Evolutionary conservation across 2,113 vertebrate species (phyloP), one percentile per base, ranked within the genome.

Genomic region (Trematocara macrostoma): DNA sequence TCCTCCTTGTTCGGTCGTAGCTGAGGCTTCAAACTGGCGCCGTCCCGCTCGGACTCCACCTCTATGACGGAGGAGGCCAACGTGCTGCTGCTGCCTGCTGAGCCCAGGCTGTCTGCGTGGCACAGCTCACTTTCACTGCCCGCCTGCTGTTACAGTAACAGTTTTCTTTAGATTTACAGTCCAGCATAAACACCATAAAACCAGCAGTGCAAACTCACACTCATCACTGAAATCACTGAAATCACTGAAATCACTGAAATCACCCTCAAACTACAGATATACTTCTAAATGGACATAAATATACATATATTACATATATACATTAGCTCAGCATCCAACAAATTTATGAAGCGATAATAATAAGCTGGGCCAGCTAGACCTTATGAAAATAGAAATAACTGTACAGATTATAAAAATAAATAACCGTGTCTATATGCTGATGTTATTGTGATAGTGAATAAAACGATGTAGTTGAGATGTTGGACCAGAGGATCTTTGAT

Each of bases 91-190:
- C 96, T 31, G 88, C 71, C 76, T 0, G 90, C 90, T 2, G 91
- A 94, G 79, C 88, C 90, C 84, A 95, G 67, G 15, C 90, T 16
- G 57, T 94, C 94, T 0, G 85, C 26, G 18, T 84, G 79, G 0
- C 95, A 95, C n/a, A 97, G 94, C 56, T 97, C 96, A 2, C 96
- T 96, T 3, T 97, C 97, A 12, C 97, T 97, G 88, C 94, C 96
- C 0, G 96, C 91, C 42, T 96, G 96, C 95, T 96, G 96, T 45
- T 45, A 71, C 67, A 71, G 5, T 16, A 16, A 45, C 3, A 10
- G 12, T 45, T 23, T 26, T 6, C 20, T 71, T 71, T 45, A 71
- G 20, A 16, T 45, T 26, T 16, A 45, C 12, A 16, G 20, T 7
- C 40, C 67, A 45, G 38, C 67, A 71, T 1, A 69, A 42, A 42